Conservation (phyloP, 2,113 vertebrate genomes). For the Climacteris rufus region DNA sequence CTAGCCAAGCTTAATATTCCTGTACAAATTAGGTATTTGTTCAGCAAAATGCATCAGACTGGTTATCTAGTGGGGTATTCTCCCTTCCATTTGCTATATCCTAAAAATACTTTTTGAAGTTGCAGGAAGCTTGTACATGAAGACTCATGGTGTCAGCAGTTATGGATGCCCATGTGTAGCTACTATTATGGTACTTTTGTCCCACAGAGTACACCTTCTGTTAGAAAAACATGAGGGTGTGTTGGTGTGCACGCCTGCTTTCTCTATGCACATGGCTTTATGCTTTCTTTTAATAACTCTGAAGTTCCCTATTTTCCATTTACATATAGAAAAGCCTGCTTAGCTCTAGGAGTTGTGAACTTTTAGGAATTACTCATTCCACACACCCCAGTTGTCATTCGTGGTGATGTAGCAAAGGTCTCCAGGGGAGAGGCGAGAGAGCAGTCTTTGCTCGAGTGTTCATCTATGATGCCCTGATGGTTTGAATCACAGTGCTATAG, state of each 20-base stretch:
- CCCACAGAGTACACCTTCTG: constrained; percentile 55
- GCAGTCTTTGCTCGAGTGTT: neutral
- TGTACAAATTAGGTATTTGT: neutral
- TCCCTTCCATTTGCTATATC: neutral
- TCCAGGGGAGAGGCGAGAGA: neutral
- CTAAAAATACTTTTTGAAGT: neutral
- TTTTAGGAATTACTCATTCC: neutral
- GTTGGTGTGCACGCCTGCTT: constrained; percentile 52
- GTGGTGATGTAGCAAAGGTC: neutral
- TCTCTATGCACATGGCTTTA: constrained; percentile 52
- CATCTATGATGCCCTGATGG: neutral
- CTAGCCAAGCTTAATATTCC: neutral
- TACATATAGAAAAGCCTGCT: neutral
- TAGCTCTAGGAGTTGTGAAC: neutral
- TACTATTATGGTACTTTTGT: neutral
- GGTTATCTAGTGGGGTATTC: neutral
- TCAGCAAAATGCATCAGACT: neutral
- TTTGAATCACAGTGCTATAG: neutral
- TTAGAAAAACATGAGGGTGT: constrained; percentile 3
- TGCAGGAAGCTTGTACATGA: neutral
- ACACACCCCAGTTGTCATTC: neutral
- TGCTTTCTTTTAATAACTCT: constrained; percentile 39
- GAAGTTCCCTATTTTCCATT: neutral
- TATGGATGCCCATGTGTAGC: neutral
- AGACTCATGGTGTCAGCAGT: neutral